Percentiles rank a stretch among this genome's conserved stretches.
Conservation (phyloP, 2,113 vertebrate genomes). For the Gymnarchus niloticus region DNA sequence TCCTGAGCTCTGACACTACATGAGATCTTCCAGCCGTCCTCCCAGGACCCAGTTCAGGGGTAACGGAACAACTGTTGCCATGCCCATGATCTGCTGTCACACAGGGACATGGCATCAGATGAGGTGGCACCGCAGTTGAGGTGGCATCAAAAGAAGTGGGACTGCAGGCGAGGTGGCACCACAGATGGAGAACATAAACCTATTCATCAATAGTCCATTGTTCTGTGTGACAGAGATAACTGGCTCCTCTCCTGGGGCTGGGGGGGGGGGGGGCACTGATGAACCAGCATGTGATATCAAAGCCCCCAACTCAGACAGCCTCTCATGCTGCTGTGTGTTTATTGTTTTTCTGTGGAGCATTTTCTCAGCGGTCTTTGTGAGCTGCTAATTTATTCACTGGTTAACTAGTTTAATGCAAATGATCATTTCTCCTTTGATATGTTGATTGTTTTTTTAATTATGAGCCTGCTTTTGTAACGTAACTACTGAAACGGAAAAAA, state of each 20-base stretch:
- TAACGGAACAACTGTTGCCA: too few relatives aligned
- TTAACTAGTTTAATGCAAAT: constrained; percentile 14
- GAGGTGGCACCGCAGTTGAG: background rate
- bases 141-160: too few relatives aligned
- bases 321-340: background rate
- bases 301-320: background rate
- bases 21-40: too few relatives aligned
- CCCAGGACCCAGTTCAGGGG: too few relatives aligned
- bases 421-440: constrained; percentile 1
- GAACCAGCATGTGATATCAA: background rate
- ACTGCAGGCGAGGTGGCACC: too few relatives aligned
- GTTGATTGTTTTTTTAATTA: constrained; percentile 2
- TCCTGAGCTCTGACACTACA: background rate
- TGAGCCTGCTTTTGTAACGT: background rate
- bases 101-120: background rate
- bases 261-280: background rate
- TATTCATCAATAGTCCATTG: background rate
- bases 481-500: background rate
- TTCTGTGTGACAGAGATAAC: constrained; percentile 10
- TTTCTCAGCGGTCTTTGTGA: background rate
- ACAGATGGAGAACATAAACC: background rate
- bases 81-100: background rate
- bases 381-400: background rate
- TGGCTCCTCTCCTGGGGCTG: background rate
- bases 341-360: background rate